Percentiles rank a stretch among this genome's conserved stretches.
phyloP scores from a whole-genome alignment of 1,140 invertebrate species.

The Hestina assimilis region DNA sequence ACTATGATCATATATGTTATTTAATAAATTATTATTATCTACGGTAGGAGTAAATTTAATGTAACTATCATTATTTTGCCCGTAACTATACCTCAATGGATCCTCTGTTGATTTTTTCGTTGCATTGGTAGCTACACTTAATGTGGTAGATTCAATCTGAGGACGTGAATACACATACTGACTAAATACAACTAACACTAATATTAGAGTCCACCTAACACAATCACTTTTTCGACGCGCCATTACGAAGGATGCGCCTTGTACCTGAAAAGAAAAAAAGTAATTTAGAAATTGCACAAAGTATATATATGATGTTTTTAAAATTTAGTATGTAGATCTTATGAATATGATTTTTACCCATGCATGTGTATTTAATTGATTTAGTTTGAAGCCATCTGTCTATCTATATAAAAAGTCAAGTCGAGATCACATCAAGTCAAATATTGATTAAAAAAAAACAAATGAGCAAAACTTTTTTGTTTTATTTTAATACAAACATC shows the following conservation, averaged over 20 bases:
- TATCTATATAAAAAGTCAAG: too few species aligned
- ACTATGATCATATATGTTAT: not conserved
- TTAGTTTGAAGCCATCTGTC: too few species aligned
- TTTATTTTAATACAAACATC: too few species aligned
- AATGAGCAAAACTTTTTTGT: too few species aligned
- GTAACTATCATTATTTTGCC: conserved; percentile 41
- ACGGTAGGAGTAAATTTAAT: conserved; percentile 9
- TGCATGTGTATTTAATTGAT: too few species aligned
- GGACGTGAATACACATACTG: conserved; percentile 55
- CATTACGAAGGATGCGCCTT: conserved; percentile 43
- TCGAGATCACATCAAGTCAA: too few species aligned
- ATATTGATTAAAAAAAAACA: too few species aligned
- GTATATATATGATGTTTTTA: not conserved
- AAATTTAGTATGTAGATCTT: too few species aligned
- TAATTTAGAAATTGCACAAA: conserved; percentile 5
- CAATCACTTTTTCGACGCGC: conserved; percentile 64
- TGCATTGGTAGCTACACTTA: conserved; percentile 28
- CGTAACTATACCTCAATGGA: conserved; percentile 66
- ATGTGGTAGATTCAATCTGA: conserved; percentile 40
- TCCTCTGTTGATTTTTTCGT: conserved; percentile 46
- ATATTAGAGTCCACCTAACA: conserved; percentile 69
- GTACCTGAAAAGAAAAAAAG: conserved; percentile 64
- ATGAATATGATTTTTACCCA: too few species aligned
- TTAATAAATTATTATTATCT: not conserved
- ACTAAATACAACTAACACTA: conserved; percentile 61